Evolutionary conservation across 2,113 vertebrate genomes (phyloP).

Genomic region (Saguinus imperator): DNA sequence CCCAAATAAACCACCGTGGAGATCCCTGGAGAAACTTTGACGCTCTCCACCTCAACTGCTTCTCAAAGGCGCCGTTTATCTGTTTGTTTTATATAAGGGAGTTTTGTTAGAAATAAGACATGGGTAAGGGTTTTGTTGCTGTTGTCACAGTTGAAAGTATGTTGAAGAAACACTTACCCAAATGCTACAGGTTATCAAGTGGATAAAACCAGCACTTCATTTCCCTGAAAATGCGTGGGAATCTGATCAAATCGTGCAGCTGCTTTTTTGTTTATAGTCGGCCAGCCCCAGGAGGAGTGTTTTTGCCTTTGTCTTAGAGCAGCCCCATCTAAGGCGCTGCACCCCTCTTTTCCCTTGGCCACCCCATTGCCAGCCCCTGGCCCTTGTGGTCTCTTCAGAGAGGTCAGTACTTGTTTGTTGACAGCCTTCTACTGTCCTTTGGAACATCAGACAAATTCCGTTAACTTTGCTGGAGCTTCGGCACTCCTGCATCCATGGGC

Average conservation of each 20-base stretch:
- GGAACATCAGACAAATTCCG: neutral
- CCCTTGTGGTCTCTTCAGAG: neutral
- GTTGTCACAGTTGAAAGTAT: neutral
- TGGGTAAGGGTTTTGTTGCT: neutral
- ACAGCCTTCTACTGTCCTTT: neutral
- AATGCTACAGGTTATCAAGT: neutral
- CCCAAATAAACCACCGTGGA: neutral
- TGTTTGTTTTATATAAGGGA: neutral
- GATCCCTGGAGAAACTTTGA: neutral
- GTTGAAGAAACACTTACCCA: neutral
- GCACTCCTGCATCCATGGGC: fast-evolving
- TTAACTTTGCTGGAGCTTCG: neutral
- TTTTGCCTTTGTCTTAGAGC: neutral
- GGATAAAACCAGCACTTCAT: conserved; percentile 51
- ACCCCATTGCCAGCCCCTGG: neutral
- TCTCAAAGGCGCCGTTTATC: neutral
- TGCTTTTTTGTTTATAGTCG: conserved; percentile 11
- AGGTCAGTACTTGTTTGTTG: neutral
- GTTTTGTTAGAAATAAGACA: neutral
- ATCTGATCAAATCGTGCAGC: conserved; percentile 43
- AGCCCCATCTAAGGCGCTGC: neutral
- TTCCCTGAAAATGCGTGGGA: conserved; percentile 56
- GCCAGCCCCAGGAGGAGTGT: neutral
- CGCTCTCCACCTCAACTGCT: neutral
- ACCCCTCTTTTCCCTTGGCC: neutral